Evolutionary conservation across 2,113 vertebrate species (phyloP).

Genomic region (Dissostichus mawsoni): DNA sequence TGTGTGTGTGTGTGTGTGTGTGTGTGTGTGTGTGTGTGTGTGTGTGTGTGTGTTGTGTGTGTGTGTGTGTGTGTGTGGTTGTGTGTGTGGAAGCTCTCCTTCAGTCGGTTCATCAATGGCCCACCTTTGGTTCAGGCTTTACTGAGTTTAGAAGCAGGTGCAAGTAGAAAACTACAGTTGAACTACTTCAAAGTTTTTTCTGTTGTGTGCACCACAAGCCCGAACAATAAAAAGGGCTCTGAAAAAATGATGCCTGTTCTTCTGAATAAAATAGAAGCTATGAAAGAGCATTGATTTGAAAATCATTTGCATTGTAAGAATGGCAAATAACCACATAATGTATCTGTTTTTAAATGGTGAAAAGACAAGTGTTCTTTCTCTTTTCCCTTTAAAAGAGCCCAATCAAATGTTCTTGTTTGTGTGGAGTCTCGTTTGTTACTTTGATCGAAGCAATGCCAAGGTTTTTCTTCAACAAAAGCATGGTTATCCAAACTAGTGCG

Average conservation of each 20-base stretch:
- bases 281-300: slow-evolving; percentile 75
- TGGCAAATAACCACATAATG: slow-evolving; percentile 38
- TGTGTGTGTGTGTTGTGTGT: no score
- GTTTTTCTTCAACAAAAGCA: slow-evolving; percentile 9
- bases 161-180: slow-evolving; percentile 31
- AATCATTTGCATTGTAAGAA: slow-evolving; percentile 71
- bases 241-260: slow-evolving; percentile 33
- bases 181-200: slow-evolving; percentile 46
- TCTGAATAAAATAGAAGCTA: slow-evolving; percentile 67
- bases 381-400: slow-evolving; percentile 22
- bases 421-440: neutral
- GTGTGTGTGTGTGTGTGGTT: no score
- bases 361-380: slow-evolving; percentile 35
- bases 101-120: neutral
- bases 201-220: slow-evolving; percentile 42
- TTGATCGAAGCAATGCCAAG: slow-evolving; percentile 9
- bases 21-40: no score
- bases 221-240: slow-evolving; percentile 52
- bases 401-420: slow-evolving; percentile 9
- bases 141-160: slow-evolving; percentile 58
- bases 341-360: slow-evolving; percentile 33
- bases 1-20: no score
- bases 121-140: slow-evolving; percentile 53
- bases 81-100: no score
- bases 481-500: neutral